phyloP scores from a whole-genome alignment of 2,113 vertebrate genomes.

The Chaetorhynchus papuensis region DNA sequence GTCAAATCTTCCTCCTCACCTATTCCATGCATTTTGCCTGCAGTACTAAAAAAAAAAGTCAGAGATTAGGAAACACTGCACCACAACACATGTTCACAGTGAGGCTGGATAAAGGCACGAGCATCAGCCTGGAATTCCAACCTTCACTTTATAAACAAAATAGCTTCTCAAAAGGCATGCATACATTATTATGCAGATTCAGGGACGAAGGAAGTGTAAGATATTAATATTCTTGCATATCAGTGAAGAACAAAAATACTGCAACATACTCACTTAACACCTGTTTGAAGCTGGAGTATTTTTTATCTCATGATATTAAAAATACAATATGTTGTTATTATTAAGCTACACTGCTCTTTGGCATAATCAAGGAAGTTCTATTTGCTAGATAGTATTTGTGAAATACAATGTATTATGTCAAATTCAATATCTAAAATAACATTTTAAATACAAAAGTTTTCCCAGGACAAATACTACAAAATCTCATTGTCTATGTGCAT shows the following conservation, averaged over 20 bases:
- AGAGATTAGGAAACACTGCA: not conserved
- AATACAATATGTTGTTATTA: not conserved
- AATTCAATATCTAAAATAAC: conserved; percentile 4
- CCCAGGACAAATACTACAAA: not conserved
- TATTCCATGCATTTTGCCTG: not conserved
- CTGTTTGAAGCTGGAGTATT: not conserved
- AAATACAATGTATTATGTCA: not conserved
- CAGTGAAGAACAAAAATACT: not conserved
- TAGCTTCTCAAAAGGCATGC: not conserved
- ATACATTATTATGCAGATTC: not conserved
- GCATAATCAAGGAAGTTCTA: not conserved
- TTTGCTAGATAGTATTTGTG: conserved; percentile 2
- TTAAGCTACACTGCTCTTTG: not conserved
- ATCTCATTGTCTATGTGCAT: not conserved
- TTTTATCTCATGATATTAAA: not conserved
- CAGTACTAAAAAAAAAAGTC: not conserved
- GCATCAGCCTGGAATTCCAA: not conserved
- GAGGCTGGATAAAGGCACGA: not conserved
- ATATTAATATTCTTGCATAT: not conserved
- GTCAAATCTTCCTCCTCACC: not conserved
- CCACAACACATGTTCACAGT: not conserved
- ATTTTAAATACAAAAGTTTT: not conserved
- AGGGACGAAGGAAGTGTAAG: not conserved
- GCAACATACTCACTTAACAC: not conserved
- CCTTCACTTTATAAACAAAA: not conserved